Percentiles rank a stretch among this genome's conserved stretches.
Evolutionary conservation across 1,140 invertebrate genomes (phyloP).

Genomic region (Phenacoccus solenopsis): DNA sequence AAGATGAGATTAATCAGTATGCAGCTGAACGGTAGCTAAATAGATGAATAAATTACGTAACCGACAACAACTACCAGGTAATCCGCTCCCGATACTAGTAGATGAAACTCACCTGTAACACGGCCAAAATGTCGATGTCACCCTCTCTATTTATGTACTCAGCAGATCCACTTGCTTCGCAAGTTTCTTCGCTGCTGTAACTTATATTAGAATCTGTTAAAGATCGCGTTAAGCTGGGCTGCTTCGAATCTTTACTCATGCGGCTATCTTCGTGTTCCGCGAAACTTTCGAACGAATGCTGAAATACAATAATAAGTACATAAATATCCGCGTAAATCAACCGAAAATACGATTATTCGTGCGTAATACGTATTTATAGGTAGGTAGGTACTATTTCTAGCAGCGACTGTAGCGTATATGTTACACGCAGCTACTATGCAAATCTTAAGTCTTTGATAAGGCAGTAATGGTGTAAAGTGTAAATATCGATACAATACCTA

Average conservation of each 20-base stretch:
- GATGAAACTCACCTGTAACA: slow-evolving; percentile 55
- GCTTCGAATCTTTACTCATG: slow-evolving; percentile 36
- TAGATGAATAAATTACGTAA: no score
- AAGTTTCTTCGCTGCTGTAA: slow-evolving; percentile 57
- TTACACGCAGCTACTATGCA: no score
- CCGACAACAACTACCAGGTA: slow-evolving; percentile 19
- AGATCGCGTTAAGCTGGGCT: slow-evolving; percentile 64
- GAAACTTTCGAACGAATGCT: slow-evolving; percentile 35
- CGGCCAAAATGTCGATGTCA: slow-evolving; percentile 78
- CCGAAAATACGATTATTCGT: no score
- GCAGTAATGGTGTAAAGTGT: no score
- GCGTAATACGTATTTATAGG: no score
- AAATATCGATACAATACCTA: no score
- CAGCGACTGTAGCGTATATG: no score
- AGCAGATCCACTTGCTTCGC: slow-evolving; percentile 75
- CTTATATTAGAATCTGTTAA: slow-evolving; percentile 90
- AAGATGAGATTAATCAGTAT: no score
- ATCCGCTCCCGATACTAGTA: slow-evolving; percentile 8
- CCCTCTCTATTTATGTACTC: slow-evolving; percentile 92
- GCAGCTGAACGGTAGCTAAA: no score
- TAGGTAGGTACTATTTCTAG: not conserved
- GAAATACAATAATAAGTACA: not conserved
- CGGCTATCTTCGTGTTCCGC: slow-evolving; percentile 30
- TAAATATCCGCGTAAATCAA: no score
- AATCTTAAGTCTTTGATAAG: no score